A percentile compares a stretch with the other conserved stretches of the same genome.
Conservation (phyloP, 2,797 vertebrate species). For the Takifugu ocellatus region DNA sequence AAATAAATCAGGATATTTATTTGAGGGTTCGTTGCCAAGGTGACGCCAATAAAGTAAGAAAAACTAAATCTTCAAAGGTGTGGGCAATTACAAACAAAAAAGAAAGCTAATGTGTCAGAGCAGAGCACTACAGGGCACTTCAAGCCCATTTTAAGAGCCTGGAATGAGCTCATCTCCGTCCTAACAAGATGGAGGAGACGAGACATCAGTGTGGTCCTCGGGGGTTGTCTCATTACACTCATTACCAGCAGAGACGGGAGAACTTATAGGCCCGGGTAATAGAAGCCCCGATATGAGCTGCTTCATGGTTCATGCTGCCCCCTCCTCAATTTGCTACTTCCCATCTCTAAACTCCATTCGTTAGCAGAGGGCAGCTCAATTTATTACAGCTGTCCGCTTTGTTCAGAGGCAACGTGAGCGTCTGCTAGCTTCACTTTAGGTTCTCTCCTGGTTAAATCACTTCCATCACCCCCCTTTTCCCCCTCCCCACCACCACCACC, state of each 20-base stretch:
- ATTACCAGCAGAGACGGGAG: conserved; percentile 55
- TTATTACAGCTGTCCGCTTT: conserved; percentile 61
- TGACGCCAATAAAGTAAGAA: background rate
- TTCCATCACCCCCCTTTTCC: background rate
- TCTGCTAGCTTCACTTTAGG: conserved; percentile 14
- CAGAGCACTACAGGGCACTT: conserved; percentile 3
- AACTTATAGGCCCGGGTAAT: conserved; percentile 65
- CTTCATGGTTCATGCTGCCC: conserved; percentile 67
- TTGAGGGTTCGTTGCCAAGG: conserved; percentile 1
- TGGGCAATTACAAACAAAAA: background rate
- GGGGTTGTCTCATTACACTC: conserved; percentile 61
- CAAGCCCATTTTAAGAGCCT: conserved; percentile 15
- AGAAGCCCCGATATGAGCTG: conserved; percentile 54
- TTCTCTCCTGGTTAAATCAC: background rate
- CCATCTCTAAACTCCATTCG: conserved; percentile 63
- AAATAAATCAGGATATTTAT: too few species aligned
- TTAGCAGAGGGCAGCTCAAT: conserved; percentile 65
- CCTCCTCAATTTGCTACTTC: conserved; percentile 63
- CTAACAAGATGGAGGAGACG: conserved; percentile 24
- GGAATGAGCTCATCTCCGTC: conserved; percentile 11
- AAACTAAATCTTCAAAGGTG: background rate
- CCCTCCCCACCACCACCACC: background rate
- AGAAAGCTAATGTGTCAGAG: background rate
- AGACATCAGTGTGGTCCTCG: conserved; percentile 41
- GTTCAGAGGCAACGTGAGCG: conserved; percentile 38